phyloP scores from a whole-genome alignment of 2,797 vertebrate genomes.

The Malacoctenus gilli region DNA sequence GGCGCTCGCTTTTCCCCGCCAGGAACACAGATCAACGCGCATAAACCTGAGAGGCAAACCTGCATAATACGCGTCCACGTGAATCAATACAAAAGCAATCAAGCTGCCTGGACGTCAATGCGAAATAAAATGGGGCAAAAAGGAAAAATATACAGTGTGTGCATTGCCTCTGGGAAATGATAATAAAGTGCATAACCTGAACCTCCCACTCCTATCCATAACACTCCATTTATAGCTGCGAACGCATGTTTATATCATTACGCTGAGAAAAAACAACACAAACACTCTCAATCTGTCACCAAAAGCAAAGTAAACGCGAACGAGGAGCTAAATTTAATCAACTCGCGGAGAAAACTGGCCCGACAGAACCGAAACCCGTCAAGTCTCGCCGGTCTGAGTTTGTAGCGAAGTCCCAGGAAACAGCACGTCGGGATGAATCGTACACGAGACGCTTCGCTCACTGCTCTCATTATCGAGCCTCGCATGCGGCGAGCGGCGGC shows the following conservation, averaged over 20 bases:
- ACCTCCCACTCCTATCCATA: slow-evolving; percentile 16
- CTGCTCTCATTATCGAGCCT: background rate
- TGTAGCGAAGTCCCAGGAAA: slow-evolving; percentile 14
- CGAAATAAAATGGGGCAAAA: too few species aligned
- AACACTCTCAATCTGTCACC: too few species aligned
- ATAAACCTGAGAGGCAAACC: background rate
- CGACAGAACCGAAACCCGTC: too few species aligned
- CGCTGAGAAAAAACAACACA: too few species aligned
- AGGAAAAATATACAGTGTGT: slow-evolving; percentile 6
- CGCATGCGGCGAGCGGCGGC: background rate
- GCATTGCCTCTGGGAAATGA: too few species aligned
- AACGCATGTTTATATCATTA: too few species aligned
- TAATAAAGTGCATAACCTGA: background rate
- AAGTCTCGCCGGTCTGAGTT: too few species aligned
- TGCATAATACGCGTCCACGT: background rate
- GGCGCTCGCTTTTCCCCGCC: background rate
- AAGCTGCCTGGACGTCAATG: too few species aligned
- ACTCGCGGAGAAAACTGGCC: too few species aligned
- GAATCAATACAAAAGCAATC: slow-evolving; percentile 24
- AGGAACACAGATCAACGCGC: slow-evolving; percentile 1
- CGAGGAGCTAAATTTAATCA: too few species aligned
- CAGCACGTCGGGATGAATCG: slow-evolving; percentile 2
- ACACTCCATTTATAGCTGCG: background rate
- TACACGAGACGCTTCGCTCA: slow-evolving; percentile 6
- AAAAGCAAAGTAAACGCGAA: too few species aligned